Percentiles rank a stretch among this genome's conserved stretches.
Conservation (phyloP, 1,140 invertebrate genomes). For the Drosophila serrata region DNA sequence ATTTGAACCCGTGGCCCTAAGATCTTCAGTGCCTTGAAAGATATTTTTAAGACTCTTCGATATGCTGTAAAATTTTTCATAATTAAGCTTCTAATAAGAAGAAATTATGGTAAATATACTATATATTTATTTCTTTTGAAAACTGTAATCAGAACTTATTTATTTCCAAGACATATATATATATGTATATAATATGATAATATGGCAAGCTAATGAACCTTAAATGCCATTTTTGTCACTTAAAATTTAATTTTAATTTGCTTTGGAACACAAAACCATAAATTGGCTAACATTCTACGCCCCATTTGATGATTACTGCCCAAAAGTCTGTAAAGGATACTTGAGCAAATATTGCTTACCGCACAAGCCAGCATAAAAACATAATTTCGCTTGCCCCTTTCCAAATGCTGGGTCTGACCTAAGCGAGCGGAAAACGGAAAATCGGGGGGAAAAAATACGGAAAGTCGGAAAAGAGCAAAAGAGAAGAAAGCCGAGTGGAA, state of each 20-base stretch:
- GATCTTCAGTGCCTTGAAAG: too few relatives aligned
- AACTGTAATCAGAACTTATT: background rate
- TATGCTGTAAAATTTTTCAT: background rate
- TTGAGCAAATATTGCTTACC: slow-evolving; percentile 49
- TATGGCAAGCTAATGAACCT: background rate
- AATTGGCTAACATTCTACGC: slow-evolving; percentile 8
- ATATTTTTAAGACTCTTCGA: too few relatives aligned
- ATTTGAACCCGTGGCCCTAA: too few relatives aligned
- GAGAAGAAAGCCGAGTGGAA: slow-evolving; percentile 31
- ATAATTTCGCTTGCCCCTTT: slow-evolving; percentile 44
- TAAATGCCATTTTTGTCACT: background rate
- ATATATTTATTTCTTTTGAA: background rate
- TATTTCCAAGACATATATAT: background rate
- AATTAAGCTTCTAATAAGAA: background rate
- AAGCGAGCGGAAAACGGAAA: slow-evolving; percentile 58
- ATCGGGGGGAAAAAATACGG: slow-evolving; percentile 20
- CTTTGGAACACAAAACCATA: background rate
- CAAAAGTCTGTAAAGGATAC: slow-evolving; percentile 36
- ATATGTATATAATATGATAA: too few relatives aligned
- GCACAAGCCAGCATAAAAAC: slow-evolving; percentile 48
- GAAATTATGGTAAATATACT: background rate
- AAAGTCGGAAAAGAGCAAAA: background rate
- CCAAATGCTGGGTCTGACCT: slow-evolving; percentile 28
- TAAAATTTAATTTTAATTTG: background rate
- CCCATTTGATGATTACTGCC: slow-evolving; percentile 40